Percentiles rank a stretch among this genome's conserved stretches.
These are phyloP conservation scores for Ptilorrhoa leucosticta DNA, from an alignment of 2,113 vertebrate genomes.

Conservation along the genomic window DNA sequence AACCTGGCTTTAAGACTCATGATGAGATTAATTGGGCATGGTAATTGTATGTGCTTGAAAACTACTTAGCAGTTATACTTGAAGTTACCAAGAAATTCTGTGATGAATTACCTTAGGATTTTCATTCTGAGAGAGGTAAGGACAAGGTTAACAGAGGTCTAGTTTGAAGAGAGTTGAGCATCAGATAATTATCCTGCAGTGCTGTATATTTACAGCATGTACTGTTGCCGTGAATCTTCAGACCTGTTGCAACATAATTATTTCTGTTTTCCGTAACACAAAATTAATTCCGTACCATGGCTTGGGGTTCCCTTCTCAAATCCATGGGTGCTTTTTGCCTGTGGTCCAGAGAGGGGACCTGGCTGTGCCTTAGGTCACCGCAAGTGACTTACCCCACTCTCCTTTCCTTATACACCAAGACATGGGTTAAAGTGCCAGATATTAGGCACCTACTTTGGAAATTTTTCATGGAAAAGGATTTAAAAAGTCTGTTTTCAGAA, in stretches of 20 bases:
- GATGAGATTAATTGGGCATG: slow-evolving; percentile 15
- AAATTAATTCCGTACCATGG: background rate
- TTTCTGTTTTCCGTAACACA: background rate
- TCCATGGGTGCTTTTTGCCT: background rate
- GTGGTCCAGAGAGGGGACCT: background rate
- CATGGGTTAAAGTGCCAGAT: background rate
- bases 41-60: slow-evolving; percentile 10
- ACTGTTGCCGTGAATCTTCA: background rate
- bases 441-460: background rate
- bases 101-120: slow-evolving; percentile 19
- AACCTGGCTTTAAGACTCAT: slow-evolving; percentile 1
- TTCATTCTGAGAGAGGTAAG: background rate
- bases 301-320: background rate
- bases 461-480: background rate
- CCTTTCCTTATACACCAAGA: background rate
- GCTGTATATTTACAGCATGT: background rate
- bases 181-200: background rate
- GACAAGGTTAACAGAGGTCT: slow-evolving; percentile 30
- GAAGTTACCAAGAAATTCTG: slow-evolving; percentile 7
- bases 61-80: slow-evolving; percentile 25
- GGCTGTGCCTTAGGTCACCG: background rate
- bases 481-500: background rate
- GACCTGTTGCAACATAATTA: background rate
- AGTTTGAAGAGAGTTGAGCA: background rate
- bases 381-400: background rate